A percentile compares a stretch with the other conserved stretches of the same genome.
These are phyloP conservation scores for Apis laboriosa DNA, from an alignment of 1,140 invertebrate genomes.

Conservation along the genomic window DNA sequence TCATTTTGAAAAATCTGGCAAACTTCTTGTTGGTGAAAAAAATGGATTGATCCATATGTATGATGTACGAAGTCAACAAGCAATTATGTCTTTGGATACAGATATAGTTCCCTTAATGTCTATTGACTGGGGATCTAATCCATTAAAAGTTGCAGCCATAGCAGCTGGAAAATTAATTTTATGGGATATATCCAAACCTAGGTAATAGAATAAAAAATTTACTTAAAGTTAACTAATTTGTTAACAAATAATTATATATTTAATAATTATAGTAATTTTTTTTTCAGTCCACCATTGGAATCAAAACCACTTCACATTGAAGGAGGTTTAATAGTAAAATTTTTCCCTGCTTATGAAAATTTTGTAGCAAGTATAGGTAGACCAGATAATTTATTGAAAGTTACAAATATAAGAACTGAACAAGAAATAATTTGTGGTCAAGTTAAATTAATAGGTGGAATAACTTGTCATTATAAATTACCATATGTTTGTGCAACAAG, in stretches of 20 bases:
- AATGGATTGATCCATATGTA: conserved; percentile 88
- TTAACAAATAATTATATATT: conserved; percentile 29
- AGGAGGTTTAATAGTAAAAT: conserved; percentile 82
- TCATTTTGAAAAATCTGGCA: conserved; percentile 87
- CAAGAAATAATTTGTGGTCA: conserved; percentile 80
- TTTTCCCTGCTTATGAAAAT: conserved; percentile 82
- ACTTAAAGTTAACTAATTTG: conserved; percentile 22
- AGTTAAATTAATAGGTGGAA: conserved; percentile 82
- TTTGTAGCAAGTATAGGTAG: conserved; percentile 83
- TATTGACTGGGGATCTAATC: conserved; percentile 88
- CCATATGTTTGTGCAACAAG: conserved; percentile 84
- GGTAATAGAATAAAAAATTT: conserved; percentile 71
- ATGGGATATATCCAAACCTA: conserved; percentile 84
- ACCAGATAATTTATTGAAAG: conserved; percentile 83
- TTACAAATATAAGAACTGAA: conserved; percentile 82
- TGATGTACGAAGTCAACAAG: conserved; percentile 85
- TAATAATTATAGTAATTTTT: conserved; percentile 34
- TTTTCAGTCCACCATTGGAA: conserved; percentile 82
- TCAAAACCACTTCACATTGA: conserved; percentile 82
- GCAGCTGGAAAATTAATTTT: conserved; percentile 84
- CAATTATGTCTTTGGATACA: conserved; percentile 87
- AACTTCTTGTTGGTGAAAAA: conserved; percentile 89
- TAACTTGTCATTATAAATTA: conserved; percentile 84
- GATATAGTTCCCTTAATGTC: conserved; percentile 83
- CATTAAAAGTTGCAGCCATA: conserved; percentile 83